Percentiles rank a stretch among this genome's conserved stretches.
These are phyloP conservation scores for Drosophila obscura DNA, from an alignment of 1,140 invertebrate species.

Conservation along the genomic window DNA sequence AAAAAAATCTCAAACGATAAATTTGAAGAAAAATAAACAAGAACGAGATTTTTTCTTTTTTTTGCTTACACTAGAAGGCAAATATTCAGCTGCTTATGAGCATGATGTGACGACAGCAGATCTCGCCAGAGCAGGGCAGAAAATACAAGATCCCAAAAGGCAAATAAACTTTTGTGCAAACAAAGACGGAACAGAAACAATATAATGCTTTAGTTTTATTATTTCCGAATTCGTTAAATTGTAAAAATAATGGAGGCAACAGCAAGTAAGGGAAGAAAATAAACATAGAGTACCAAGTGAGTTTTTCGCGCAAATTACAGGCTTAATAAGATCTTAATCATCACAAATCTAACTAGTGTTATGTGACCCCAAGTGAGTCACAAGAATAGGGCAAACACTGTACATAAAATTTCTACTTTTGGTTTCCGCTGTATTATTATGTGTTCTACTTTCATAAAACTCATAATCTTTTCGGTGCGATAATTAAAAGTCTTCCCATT, in stretches of 20 bases:
- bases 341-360: too few relatives aligned
- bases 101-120: slow-evolving; percentile 58
- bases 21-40: slow-evolving; percentile 64
- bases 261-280: too few relatives aligned
- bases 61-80: slow-evolving; percentile 31
- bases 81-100: slow-evolving; percentile 44
- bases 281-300: too few relatives aligned
- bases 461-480: too few relatives aligned
- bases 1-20: slow-evolving; percentile 23
- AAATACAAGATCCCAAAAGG: slow-evolving; percentile 17
- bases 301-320: too few relatives aligned
- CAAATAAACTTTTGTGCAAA: slow-evolving; percentile 28
- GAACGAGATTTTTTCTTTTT: slow-evolving; percentile 9
- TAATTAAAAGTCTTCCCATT: too few relatives aligned
- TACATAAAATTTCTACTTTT: too few relatives aligned
- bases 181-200: not conserved
- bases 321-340: too few relatives aligned
- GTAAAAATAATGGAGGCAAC: not conserved
- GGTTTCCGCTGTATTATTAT: too few relatives aligned
- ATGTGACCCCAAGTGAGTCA: too few relatives aligned
- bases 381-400: too few relatives aligned
- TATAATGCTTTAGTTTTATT: not conserved
- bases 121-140: slow-evolving; percentile 12
- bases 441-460: too few relatives aligned
- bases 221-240: slow-evolving; percentile 4